Evolutionary conservation across 2,113 vertebrate species (phyloP), one percentile per base, ranked within the genome.

Genomic region (Crotalus viridis): DNA sequence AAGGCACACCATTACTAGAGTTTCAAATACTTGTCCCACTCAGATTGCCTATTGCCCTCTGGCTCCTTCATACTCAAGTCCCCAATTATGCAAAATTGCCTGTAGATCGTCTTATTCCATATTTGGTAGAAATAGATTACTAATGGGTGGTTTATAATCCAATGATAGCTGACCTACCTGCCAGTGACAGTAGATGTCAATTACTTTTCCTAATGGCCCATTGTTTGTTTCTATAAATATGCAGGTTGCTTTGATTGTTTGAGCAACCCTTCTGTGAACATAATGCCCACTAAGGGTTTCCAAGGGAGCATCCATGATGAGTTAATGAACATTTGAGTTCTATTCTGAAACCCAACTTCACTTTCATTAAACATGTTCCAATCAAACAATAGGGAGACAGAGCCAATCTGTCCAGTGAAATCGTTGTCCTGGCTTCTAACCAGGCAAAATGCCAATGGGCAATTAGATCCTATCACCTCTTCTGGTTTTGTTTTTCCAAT

Each of bases 11-110:
- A 81, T 51, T 91, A 57, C 55, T 59, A 51, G 88, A 91, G 54
- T 91, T 88, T 61, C 93, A 94, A 93, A 85, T 94, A 87, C 85
- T 92, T 94, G 87, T 90, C 93, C 92, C 87, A 87, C 9, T 93
- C 81, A 87, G 91, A 92, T 86, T 91, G 92, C 26, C 57, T 89
- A 61, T 93, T 89, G 85, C 90, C 92, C 94, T 91, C 85, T 69
- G 56, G 90, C 88, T 89, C 55, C 46, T 46, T 57, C 86, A 26
- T 52, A 90, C 28, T 46, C 21, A 86, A 92, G 69, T 43, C 15
- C 86, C 81, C 88, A 85, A 91, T 90, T 69, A 90, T 33, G 10
- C 51, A 46, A 93, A 52, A 56, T 55, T 88, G 57, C 39, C 52
- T 89, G 64, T 22, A 92, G 56, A 48, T 56, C 15, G 0, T 39